Base-by-base conservation (phyloP, 1,140 invertebrate species). In the Tetramorium simillimum region DNA sequence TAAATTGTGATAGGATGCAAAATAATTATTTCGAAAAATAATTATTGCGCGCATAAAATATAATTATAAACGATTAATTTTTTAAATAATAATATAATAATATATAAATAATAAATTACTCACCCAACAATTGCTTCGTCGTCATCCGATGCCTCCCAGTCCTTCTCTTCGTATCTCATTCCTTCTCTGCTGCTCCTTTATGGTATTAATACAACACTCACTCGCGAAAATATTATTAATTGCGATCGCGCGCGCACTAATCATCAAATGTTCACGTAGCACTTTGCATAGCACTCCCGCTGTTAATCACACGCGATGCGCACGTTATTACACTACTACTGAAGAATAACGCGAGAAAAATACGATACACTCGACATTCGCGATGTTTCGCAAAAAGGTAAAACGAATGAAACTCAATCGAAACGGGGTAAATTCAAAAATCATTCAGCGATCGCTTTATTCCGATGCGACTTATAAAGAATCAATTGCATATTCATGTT, bases 221-320 rank as follows among this genome's bases (percentile, higher is more conserved):
- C n/a, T 67, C n/a, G 10, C 37, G 37, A 67, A 67, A 67, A 67
- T 43, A 67, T 40, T n/a, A 37, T 67, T 67, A 67, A 67, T 67
- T 67, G n/a, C 10, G 37, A 67, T 40, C 37, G 37, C 18, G 37
- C 63, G 9, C 28, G 60, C n/a, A 67, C 63, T 67, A 67, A 40
- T 67, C 63, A 67, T n/a, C 10, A 21, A n/a, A 67, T 67, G n/a
- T 43, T 67, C 63, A 37, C 37, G 63, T 67, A 67, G 63, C 9
- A 40, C 63, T 65, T 65, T 65, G 63, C 33, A n/a, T 67, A 40
- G 37, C 37, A 67, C 10, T 12, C 63, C 37, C n/a, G 37, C 37
- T 67, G 37, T 43, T 67, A 67, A 67, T 67, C 37, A 3, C 63
- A 43, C 12, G 37, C 37, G n/a, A 67, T 67, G 37, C 12, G 63